Percentiles rank a stretch among this genome's conserved stretches.
These are phyloP conservation scores for Eulemur rufifrons DNA, from an alignment of 2,113 vertebrate genomes.

Conservation along the genomic window DNA sequence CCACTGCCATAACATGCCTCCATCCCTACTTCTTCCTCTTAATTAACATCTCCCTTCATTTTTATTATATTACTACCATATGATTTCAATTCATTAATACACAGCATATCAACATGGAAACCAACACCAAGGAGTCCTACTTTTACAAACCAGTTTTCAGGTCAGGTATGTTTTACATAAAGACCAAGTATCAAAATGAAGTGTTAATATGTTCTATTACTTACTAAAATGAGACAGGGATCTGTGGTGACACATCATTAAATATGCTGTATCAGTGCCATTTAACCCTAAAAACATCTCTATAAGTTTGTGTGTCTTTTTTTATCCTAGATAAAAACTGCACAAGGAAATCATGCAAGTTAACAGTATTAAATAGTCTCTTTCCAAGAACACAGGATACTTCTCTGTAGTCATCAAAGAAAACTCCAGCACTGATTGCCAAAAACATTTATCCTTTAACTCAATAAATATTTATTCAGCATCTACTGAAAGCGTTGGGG, in stretches of 20 bases:
- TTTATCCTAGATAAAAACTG: conserved; percentile 7
- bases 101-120: background rate
- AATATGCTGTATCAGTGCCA: background rate
- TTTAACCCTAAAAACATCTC: conserved; percentile 15
- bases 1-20: background rate
- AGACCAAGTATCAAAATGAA: conserved; percentile 6
- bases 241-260: conserved; percentile 4
- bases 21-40: conserved; percentile 1
- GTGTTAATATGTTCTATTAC: background rate
- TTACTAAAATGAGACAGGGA: conserved; percentile 31
- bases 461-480: background rate
- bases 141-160: conserved; percentile 15
- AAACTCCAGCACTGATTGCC: background rate
- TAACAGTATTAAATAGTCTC: background rate
- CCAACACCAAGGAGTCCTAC: background rate
- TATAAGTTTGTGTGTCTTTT: background rate
- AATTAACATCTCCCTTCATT: background rate
- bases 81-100: background rate
- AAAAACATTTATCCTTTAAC: background rate
- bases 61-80: background rate
- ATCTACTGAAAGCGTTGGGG: background rate
- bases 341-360: conserved; percentile 3
- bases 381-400: background rate
- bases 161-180: conserved; percentile 8
- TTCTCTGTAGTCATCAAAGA: background rate